These are phyloP conservation scores for Autographa pulchrina DNA, from an alignment of 2,888 invertebrate genomes.

Conservation along the genomic window DNA sequence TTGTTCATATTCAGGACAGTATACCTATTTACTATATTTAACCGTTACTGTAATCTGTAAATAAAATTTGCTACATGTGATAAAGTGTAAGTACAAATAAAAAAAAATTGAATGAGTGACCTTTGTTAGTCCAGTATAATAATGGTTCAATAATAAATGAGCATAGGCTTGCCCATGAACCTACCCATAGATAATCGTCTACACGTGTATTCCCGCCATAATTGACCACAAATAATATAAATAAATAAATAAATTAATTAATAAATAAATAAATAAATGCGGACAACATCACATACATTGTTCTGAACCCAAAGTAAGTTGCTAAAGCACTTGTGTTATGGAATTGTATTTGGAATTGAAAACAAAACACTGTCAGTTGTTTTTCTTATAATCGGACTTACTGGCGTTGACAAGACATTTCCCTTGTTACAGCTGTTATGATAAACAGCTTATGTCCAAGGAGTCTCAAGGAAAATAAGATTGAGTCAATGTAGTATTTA, in stretches of 20 bases:
- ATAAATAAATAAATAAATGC: too few species aligned
- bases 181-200: not conserved
- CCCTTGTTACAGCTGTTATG: not conserved
- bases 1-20: not conserved
- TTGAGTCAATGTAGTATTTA: not conserved
- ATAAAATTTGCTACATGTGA: not conserved
- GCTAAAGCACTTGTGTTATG: too few species aligned
- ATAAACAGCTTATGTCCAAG: not conserved
- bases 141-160: not conserved
- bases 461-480: not conserved
- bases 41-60: not conserved
- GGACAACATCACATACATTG: too few species aligned
- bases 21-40: not conserved
- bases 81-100: not conserved
- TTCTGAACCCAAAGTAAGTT: too few species aligned
- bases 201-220: not conserved
- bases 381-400: slow-evolving; percentile 4
- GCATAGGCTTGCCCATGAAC: not conserved
- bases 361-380: not conserved
- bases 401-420: not conserved
- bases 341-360: too few species aligned
- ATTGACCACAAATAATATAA: not conserved
- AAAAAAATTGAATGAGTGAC: not conserved
- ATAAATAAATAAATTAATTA: too few species aligned
- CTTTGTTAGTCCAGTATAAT: not conserved